Evolutionary conservation across 2,797 vertebrate genomes (phyloP).

Genomic region (Gymnodraco acuticeps): DNA sequence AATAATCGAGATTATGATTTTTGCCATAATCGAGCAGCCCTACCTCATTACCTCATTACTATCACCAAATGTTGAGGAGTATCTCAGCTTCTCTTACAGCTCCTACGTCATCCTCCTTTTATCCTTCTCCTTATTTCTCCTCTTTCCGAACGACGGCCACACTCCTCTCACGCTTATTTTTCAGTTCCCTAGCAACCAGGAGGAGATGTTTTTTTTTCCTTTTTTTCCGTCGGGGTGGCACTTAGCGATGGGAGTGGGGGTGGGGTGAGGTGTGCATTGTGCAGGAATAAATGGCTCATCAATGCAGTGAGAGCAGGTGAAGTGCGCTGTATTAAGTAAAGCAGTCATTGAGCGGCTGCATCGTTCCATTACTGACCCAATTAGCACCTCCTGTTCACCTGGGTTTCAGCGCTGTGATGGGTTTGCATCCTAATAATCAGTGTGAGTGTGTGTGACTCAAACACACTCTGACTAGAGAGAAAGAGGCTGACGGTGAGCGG

Average conservation of each 20-base stretch:
- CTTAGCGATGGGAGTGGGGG: slow-evolving; percentile 60
- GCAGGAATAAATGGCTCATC: slow-evolving; percentile 51
- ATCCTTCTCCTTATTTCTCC: slow-evolving; percentile 31
- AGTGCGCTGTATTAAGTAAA: slow-evolving; percentile 31
- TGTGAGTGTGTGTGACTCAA: slow-evolving; percentile 19
- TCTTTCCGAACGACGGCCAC: slow-evolving; percentile 57
- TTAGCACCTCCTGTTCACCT: slow-evolving; percentile 31
- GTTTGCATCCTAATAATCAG: slow-evolving; percentile 30
- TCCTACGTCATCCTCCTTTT: slow-evolving; percentile 4
- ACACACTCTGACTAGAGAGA: slow-evolving; percentile 11
- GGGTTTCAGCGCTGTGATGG: slow-evolving; percentile 5
- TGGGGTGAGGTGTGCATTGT: slow-evolving; percentile 64
- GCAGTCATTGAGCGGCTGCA: not conserved
- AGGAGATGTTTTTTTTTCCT: slow-evolving; percentile 64
- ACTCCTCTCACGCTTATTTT: slow-evolving; percentile 75
- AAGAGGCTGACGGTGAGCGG: slow-evolving; percentile 14
- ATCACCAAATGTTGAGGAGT: slow-evolving; percentile 2
- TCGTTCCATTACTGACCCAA: slow-evolving; percentile 35
- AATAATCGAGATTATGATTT: too few species aligned
- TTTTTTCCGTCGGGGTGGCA: slow-evolving; percentile 45
- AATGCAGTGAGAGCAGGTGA: slow-evolving; percentile 22
- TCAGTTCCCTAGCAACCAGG: slow-evolving; percentile 82
- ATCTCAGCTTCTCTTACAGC: slow-evolving; percentile 8
- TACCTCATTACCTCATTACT: not conserved
- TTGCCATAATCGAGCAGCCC: too few species aligned